phyloP scores from a whole-genome alignment of 2,113 vertebrate species.

The Mastomys coucha region DNA sequence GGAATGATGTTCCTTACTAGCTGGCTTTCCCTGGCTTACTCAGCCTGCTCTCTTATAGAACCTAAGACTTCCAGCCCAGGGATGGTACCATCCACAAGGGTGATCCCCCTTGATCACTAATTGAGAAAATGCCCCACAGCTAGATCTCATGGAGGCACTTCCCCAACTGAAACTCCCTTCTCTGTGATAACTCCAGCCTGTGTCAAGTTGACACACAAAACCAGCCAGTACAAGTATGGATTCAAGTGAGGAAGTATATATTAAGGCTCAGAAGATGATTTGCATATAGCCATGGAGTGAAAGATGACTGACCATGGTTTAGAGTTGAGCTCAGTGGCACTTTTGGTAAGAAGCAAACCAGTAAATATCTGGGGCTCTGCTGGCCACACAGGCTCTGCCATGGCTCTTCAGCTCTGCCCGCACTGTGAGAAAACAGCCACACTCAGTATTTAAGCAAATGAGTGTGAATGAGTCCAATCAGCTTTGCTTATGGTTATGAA shows the following conservation, averaged over 20 bases:
- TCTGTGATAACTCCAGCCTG: too few relatives aligned
- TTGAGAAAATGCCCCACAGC: too few relatives aligned
- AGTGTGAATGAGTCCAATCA: background rate
- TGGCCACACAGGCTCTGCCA: background rate
- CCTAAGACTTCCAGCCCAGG: too few relatives aligned
- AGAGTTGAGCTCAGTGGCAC: background rate
- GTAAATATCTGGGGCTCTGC: background rate
- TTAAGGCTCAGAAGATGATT: background rate
- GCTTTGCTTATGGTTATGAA: conserved; percentile 33
- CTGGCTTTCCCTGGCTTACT: too few relatives aligned
- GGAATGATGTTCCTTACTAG: too few relatives aligned
- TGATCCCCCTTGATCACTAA: too few relatives aligned
- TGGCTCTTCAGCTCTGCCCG: background rate
- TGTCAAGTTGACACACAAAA: too few relatives aligned
- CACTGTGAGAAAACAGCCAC: background rate
- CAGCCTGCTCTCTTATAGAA: too few relatives aligned
- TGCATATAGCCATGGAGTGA: background rate
- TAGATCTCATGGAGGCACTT: too few relatives aligned
- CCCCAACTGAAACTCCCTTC: too few relatives aligned
- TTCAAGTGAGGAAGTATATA: background rate
- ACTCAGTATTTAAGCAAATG: background rate
- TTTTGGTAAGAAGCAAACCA: background rate
- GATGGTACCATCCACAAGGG: too few relatives aligned
- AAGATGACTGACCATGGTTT: background rate
- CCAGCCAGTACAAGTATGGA: too few relatives aligned